phyloP scores from a whole-genome alignment of 2,113 vertebrate species.

The Eudorcas thomsonii region DNA sequence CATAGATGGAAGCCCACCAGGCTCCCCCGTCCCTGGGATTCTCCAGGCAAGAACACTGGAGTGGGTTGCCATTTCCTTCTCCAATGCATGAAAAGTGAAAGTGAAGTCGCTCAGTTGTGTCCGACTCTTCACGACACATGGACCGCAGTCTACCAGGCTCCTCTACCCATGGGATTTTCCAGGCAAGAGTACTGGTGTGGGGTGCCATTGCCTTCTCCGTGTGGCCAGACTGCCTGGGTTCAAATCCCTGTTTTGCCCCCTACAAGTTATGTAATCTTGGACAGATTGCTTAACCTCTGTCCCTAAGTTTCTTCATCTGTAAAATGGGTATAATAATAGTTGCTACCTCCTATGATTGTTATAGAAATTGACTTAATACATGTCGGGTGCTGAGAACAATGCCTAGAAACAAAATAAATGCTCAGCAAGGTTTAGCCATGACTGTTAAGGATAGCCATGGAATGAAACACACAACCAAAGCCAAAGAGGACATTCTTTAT shows the following conservation, averaged over 20 bases:
- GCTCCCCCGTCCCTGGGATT: too few relatives aligned
- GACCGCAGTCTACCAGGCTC: too few relatives aligned
- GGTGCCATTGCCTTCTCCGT: too few relatives aligned
- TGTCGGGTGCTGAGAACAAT: background rate
- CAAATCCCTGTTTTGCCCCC: background rate
- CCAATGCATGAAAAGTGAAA: too few relatives aligned
- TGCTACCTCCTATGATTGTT: background rate
- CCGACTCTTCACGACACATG: too few relatives aligned
- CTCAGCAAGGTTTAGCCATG: background rate
- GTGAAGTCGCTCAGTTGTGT: too few relatives aligned
- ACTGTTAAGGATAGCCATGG: background rate
- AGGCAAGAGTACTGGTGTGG: too few relatives aligned
- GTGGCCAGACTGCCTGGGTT: background rate
- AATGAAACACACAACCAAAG: background rate
- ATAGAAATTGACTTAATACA: background rate
- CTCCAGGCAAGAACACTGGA: too few relatives aligned
- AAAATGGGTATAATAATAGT: background rate
- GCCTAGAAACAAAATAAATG: background rate
- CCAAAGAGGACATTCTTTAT: background rate
- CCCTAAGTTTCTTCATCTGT: background rate
- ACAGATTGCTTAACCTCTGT: background rate
- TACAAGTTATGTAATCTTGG: background rate
- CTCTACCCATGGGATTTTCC: too few relatives aligned
- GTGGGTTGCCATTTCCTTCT: too few relatives aligned
- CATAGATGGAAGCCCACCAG: too few relatives aligned